Conservation (phyloP, 2,113 vertebrate genomes). For the Otocyon megalotis region DNA sequence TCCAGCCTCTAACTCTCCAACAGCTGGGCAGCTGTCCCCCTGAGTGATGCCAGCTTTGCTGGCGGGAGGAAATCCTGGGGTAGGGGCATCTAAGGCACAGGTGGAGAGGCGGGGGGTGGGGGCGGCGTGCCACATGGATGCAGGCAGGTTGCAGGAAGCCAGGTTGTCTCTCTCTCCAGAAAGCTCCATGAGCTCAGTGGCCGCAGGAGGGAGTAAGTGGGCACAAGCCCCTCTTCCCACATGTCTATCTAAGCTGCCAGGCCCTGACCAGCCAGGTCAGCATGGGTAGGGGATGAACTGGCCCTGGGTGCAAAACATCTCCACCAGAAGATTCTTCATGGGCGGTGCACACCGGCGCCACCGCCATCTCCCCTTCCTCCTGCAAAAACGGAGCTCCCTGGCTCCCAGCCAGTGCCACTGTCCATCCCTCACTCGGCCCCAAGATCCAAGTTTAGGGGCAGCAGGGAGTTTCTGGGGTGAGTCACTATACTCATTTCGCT, state of each 20-base stretch:
- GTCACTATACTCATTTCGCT: too few species aligned
- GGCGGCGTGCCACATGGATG: neutral
- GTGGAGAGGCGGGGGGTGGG: neutral
- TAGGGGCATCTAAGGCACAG: neutral
- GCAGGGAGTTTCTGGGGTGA: neutral
- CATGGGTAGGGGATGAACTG: rapidly evolving
- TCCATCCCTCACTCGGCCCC: neutral
- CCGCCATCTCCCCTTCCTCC: neutral
- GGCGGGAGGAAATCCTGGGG: neutral
- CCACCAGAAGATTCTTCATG: rapidly evolving
- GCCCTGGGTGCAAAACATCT: neutral
- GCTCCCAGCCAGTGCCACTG: neutral
- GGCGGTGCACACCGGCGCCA: neutral
- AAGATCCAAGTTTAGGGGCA: neutral
- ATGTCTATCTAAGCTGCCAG: neutral
- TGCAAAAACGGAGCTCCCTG: neutral
- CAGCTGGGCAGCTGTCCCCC: neutral
- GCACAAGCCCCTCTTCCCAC: neutral
- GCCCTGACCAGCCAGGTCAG: neutral
- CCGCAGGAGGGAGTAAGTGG: neutral
- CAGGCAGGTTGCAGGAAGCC: neutral
- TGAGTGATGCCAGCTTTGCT: neutral
- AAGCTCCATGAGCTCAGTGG: neutral
- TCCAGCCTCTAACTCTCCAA: neutral
- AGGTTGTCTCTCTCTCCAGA: neutral